Evolutionary conservation across 2,113 vertebrate genomes (phyloP).

Genomic region (Malaclemys terrapin): DNA sequence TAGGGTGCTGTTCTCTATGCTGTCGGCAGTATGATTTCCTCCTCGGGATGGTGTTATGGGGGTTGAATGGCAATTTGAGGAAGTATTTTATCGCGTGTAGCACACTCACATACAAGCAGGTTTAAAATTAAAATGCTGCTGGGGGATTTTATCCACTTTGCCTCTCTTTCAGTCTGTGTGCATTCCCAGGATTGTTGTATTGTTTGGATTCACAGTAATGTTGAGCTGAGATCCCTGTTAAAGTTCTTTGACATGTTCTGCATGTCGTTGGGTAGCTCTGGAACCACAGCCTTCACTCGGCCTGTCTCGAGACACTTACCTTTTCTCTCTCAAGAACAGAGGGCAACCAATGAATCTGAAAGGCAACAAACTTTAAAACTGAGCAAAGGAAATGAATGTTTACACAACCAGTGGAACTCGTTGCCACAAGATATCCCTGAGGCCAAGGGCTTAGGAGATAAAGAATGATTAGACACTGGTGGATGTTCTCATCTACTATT

Average conservation of each 20-base stretch:
- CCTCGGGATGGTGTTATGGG: not conserved
- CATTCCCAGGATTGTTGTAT: not conserved
- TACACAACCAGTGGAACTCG: not conserved
- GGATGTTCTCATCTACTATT: not conserved
- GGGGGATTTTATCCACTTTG: not conserved
- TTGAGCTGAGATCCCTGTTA: not conserved
- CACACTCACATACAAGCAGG: not conserved
- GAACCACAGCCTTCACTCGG: accelerated
- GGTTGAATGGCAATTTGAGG: not conserved
- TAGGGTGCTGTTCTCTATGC: not conserved
- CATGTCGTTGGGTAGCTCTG: not conserved
- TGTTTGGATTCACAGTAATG: not conserved
- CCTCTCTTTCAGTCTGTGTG: not conserved
- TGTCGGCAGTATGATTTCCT: not conserved
- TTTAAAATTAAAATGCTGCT: not conserved
- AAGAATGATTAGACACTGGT: not conserved
- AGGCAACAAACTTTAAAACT: not conserved
- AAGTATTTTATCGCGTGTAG: not conserved
- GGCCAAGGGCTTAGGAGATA: not conserved
- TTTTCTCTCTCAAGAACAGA: not conserved
- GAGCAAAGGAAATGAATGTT: not conserved
- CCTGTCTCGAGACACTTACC: accelerated
- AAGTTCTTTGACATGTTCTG: not conserved
- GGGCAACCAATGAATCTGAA: not conserved
- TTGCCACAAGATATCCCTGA: not conserved